Evolutionary conservation across 2,797 vertebrate species (phyloP).

Genomic region (Melanogrammus aeglefinus): DNA sequence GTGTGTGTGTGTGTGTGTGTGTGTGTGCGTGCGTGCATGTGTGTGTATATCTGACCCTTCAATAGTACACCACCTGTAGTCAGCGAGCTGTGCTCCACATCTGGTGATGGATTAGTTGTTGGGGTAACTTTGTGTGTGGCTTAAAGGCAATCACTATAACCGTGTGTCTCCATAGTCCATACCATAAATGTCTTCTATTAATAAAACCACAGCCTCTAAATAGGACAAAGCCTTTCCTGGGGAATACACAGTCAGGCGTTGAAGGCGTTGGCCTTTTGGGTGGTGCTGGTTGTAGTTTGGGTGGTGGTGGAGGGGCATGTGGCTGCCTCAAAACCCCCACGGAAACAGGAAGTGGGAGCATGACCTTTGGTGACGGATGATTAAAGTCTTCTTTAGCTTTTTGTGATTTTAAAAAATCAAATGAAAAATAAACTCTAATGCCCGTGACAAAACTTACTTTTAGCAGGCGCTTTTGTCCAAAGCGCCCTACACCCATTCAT

Average conservation of each 20-base stretch:
- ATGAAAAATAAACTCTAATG: neutral
- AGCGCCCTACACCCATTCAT: no score
- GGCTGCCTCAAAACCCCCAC: neutral
- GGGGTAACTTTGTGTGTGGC: neutral
- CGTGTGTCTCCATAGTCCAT: neutral
- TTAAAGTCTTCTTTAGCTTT: neutral
- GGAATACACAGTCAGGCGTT: neutral
- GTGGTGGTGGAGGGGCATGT: neutral
- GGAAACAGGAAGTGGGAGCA: neutral
- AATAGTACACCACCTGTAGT: neutral
- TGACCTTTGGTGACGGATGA: neutral
- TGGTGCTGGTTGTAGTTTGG: neutral
- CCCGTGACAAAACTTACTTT: neutral
- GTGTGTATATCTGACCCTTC: neutral
- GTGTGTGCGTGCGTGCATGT: neutral
- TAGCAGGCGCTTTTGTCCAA: no score
- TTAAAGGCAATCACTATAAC: conserved; percentile 5
- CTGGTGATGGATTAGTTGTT: neutral
- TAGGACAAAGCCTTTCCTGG: neutral
- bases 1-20: conserved; percentile 18
- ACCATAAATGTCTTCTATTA: neutral
- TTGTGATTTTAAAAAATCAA: neutral
- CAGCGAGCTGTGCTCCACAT: neutral
- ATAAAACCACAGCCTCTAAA: conserved; percentile 2
- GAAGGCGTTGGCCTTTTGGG: neutral